Conservation (phyloP, 2,113 vertebrate species). For the Brienomyrus brachyistius region DNA sequence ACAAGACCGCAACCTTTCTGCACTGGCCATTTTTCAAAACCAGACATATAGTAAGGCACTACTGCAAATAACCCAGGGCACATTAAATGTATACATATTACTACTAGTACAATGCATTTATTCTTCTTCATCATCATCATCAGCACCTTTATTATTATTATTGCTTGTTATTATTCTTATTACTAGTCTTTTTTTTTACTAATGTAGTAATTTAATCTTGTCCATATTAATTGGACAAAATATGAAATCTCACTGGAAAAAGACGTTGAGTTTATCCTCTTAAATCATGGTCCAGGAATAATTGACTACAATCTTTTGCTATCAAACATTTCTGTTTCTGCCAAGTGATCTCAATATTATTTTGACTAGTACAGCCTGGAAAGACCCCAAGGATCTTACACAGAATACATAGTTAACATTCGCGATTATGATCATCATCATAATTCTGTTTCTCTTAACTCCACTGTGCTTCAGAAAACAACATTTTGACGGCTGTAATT, state of each 20-base stretch:
- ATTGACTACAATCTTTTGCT: neutral
- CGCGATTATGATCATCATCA: neutral
- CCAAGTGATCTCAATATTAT: neutral
- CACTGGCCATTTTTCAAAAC: constrained; percentile 7
- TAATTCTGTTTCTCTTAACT: neutral
- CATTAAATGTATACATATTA: neutral
- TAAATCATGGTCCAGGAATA: neutral
- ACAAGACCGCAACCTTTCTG: neutral
- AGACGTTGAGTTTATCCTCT: neutral
- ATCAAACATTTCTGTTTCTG: neutral
- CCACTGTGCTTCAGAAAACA: neutral
- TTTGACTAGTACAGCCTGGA: neutral
- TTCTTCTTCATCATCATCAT: neutral
- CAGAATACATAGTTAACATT: neutral
- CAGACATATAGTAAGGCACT: neutral
- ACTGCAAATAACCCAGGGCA: neutral
- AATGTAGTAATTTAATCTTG: neutral
- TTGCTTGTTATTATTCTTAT: neutral
- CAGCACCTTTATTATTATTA: neutral
- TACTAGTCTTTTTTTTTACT: neutral
- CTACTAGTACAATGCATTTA: neutral
- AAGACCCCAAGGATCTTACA: neutral
- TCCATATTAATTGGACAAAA: neutral
- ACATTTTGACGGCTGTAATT: neutral
- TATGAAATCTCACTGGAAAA: neutral